Evolutionary conservation across 2,797 vertebrate genomes (phyloP), one percentile per base, ranked within the genome.

Genomic region (Gymnopithys bicolor): DNA sequence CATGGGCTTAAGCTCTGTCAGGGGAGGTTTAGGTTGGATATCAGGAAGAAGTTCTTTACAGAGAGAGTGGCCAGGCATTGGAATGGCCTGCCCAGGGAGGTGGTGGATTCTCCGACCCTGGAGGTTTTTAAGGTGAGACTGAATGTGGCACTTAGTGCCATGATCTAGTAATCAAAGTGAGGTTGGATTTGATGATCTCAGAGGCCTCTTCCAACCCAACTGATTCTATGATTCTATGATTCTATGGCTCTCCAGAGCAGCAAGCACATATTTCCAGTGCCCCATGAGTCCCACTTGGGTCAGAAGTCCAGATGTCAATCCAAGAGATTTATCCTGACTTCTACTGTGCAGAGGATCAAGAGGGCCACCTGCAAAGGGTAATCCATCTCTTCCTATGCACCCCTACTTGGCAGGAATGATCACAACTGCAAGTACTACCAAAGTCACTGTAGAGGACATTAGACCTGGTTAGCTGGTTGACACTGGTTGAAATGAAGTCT

Each of bases 271-370:
- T 28, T 74, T 33, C 30, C 55, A 41, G n/a, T 0, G 0, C 0
- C 3, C 33, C 1, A 0, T 3, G 18, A 49, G 51, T 19, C 28
- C 10, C 25, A 25, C 12, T 10, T 5, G 1, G 43, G n/a, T 9
- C 27, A 75, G 32, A 73, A 84, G n/a, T 66, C 48, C 48, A 76
- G 18, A 28, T 41, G n/a, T 49, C 16, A 58, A 32, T 45, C 43
- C 32, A 25, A 27, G 2, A 28, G 33, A 49, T 60, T 77, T 66
- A 24, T 51, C 73, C 71, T n/a, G 13, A 2, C 7, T 76, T 87
- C 14, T 52, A 9, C 41, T 52, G 5, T 16, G 13, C 1, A 5
- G n/a, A 69, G 28, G n/a, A 15, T 21, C 6, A 46, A 68, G 41
- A 51, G 17, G 22, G 24, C 28, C 12, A 79, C 67, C 55, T 84